Evolutionary conservation across 2,113 vertebrate genomes (phyloP), one percentile per base, ranked within the genome.

Genomic region (Puntigrus tetrazona): DNA sequence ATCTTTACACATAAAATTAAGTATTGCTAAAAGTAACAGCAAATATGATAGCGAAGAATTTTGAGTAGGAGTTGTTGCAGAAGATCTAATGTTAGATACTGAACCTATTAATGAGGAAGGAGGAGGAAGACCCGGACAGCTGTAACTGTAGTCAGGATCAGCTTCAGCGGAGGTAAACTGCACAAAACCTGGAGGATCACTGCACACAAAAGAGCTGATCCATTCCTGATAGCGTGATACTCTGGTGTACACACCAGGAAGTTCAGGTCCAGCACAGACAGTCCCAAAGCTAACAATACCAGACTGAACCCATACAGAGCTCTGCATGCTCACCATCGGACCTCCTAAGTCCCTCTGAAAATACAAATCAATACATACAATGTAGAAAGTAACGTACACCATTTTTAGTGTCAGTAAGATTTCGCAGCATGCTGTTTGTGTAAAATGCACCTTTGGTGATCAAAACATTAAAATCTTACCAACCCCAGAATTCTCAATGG

Each of bases 241-340:
- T 87, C 90, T 88, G 83, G 94, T 90, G 57, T 96, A 95, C 78
- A 96, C 94, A 79, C 95, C 95, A 55, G 96, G 96, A 79, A 94
- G 94, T 74, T 95, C 93, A 77, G 93, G 93, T 87, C 90, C 92
- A 69, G 91, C 94, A 84, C 95, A 95, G 82, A 94, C 91, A 1
- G 93, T 89, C 85, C 95, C 95, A 93, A 94, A 96, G 91, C 93
- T 96, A 65, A 96, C 94, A 63, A 95, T 92, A 79, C 95, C 95
- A 67, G 90, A 92, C 72, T 95, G 94, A 85, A 95, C 92, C 95
- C 94, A 96, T 22, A 38, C 31, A 87, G 86, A 93, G 85, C 91
- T 89, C 85, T 94, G 91, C 85, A 77, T 90, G 87, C 90, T 91
- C 86, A 95, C 94, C 78, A 96, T 74, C 27, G 94, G 94, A 78